Evolutionary conservation across 2,888 invertebrate species (phyloP).

Genomic region (Dusona sp.): DNA sequence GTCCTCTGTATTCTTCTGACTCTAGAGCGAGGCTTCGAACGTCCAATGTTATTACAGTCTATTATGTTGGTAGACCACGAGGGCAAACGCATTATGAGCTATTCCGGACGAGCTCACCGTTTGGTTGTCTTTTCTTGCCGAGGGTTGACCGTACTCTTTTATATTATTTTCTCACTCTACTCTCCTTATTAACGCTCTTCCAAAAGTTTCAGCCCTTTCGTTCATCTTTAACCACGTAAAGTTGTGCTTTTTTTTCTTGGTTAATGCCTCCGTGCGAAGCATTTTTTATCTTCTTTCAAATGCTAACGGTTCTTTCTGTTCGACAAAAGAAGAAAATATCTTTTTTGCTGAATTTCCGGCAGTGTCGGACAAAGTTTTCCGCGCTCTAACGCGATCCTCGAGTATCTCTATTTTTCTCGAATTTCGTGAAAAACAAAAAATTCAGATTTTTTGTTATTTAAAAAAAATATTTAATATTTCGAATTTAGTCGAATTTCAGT

Average conservation of each 20-base stretch:
- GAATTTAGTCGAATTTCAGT: not conserved
- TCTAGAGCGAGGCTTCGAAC: conserved; percentile 76
- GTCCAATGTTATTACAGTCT: conserved; percentile 80
- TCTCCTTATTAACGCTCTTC: not conserved
- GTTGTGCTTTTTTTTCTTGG: not conserved
- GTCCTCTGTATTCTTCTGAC: conserved; percentile 73
- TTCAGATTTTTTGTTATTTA: not conserved
- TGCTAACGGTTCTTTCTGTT: not conserved
- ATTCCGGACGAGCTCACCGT: not conserved
- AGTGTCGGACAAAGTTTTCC: not conserved
- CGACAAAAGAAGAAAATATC: no score
- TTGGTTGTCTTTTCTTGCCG: conserved; percentile 52
- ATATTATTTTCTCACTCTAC: not conserved
- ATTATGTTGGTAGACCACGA: conserved; percentile 75
- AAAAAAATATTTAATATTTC: not conserved
- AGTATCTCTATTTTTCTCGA: not conserved
- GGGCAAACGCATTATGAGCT: conserved; percentile 81
- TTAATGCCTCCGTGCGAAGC: not conserved
- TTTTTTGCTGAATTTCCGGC: not conserved
- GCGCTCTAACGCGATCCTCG: not conserved
- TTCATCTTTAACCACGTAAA: not conserved
- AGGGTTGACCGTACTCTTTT: not conserved
- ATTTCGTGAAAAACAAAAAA: not conserved
- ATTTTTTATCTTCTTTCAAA: not conserved
- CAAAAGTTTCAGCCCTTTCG: not conserved